Conservation (phyloP, 30 jellyfish, hydroid and myxozoan genomes). For the Mastigias papua region DNA sequence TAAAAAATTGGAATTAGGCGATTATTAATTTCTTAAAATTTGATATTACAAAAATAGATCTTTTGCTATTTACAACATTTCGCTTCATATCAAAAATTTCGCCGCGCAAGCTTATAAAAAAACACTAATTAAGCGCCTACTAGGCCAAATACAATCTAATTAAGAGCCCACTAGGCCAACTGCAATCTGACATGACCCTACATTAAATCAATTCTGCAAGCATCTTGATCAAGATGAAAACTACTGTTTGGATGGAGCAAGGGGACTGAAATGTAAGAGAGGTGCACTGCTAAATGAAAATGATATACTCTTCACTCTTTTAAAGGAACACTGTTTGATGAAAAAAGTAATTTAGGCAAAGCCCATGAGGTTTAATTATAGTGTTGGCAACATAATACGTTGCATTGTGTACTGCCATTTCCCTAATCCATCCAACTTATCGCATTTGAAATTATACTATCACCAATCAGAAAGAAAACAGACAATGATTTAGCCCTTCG, state of each 20-base stretch:
- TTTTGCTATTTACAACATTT: conserved; percentile 32
- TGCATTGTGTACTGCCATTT: background rate
- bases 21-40: background rate
- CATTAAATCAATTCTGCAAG: background rate
- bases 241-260: too few species aligned
- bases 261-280: too few species aligned
- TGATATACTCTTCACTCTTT: too few species aligned
- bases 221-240: background rate
- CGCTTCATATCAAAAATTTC: conserved; percentile 36
- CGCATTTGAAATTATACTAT: background rate
- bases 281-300: too few species aligned
- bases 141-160: background rate
- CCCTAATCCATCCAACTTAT: background rate
- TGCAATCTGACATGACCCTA: background rate
- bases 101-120: conserved; percentile 46
- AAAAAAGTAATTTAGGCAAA: background rate
- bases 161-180: background rate
- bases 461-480: background rate
- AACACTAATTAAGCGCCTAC: background rate
- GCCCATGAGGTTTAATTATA: background rate
- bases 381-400: background rate
- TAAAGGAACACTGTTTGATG: too few species aligned
- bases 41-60: conserved; percentile 64
- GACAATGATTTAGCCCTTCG: background rate
- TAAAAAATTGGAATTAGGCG: conserved; percentile 14